Percentiles rank a stretch among this genome's conserved stretches.
Evolutionary conservation across 2,113 vertebrate genomes (phyloP).

Genomic region (Neodontobutis hainanensis): DNA sequence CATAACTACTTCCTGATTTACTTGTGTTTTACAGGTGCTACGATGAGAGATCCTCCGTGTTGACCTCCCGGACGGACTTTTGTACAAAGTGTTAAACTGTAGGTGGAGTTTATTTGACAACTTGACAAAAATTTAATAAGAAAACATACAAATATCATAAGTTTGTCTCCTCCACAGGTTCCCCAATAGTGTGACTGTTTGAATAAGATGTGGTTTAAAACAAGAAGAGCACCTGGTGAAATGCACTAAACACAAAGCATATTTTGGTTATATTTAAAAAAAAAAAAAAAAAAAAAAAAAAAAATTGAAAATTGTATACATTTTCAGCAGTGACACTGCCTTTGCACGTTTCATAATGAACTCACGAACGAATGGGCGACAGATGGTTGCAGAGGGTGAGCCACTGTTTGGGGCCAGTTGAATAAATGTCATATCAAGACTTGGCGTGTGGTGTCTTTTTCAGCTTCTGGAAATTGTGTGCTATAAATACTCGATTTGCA

Average conservation of each 20-base stretch:
- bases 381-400: slow-evolving; percentile 34
- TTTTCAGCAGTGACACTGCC: slow-evolving; percentile 39
- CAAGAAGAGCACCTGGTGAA: slow-evolving; percentile 67
- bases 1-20: neutral
- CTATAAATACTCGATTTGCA: too few species aligned
- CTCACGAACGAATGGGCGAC: slow-evolving; percentile 45
- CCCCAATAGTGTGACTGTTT: slow-evolving; percentile 51
- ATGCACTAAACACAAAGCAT: slow-evolving; percentile 53
- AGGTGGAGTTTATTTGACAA: slow-evolving; percentile 21
- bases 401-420: slow-evolving; percentile 61
- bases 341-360: slow-evolving; percentile 40
- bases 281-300: slow-evolving; percentile 13
- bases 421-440: slow-evolving; percentile 68
- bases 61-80: slow-evolving; percentile 33
- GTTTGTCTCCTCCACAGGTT: slow-evolving; percentile 40
- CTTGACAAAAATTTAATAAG: too few species aligned
- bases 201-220: slow-evolving; percentile 24
- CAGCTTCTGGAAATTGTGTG: too few species aligned
- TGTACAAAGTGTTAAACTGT: slow-evolving; percentile 55
- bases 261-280: slow-evolving; percentile 43
- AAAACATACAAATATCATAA: too few species aligned
- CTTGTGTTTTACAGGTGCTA: slow-evolving; percentile 32
- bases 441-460: slow-evolving; percentile 12
- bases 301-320: too few species aligned
- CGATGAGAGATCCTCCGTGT: slow-evolving; percentile 61